Conservation (phyloP, 2,113 vertebrate genomes). For the Xyliphius kryptos region DNA sequence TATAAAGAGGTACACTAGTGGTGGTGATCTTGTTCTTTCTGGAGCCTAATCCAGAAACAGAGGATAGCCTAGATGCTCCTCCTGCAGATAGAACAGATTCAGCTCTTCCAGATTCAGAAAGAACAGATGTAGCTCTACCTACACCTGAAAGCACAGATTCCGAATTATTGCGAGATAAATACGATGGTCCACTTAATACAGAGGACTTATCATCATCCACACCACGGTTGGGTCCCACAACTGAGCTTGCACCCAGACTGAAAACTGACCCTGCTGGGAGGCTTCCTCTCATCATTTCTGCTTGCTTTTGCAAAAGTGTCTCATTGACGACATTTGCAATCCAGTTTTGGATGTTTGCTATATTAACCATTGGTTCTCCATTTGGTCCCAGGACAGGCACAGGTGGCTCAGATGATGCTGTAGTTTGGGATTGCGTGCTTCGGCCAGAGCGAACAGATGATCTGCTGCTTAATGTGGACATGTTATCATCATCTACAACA, state of each 20-base stretch:
- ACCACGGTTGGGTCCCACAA: conserved; percentile 45
- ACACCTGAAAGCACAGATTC: conserved; percentile 59
- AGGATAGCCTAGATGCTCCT: conserved; percentile 41
- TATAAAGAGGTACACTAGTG: conserved; percentile 82
- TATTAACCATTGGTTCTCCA: conserved; percentile 76
- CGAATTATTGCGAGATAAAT: conserved; percentile 44
- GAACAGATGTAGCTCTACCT: conserved; percentile 34
- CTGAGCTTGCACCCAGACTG: conserved; percentile 49
- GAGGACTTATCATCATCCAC: conserved; percentile 75
- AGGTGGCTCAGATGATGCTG: conserved; percentile 57
- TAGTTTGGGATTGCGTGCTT: conserved; percentile 47
- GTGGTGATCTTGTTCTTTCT: conserved; percentile 62
- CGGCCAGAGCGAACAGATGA: conserved; percentile 64
- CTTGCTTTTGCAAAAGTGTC: conserved; percentile 87
- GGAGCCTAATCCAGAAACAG: conserved; percentile 42
- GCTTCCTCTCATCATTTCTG: conserved; percentile 69
- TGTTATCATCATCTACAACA: conserved; percentile 62
- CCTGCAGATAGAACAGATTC: conserved; percentile 59
- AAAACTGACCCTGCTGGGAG: conserved; percentile 58
- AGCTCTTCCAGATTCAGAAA: conserved; percentile 42
- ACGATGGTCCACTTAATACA: conserved; percentile 63
- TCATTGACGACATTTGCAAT: conserved; percentile 86
- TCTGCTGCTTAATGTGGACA: conserved; percentile 72
- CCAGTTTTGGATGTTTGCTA: conserved; percentile 91
- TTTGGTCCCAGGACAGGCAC: conserved; percentile 64